A percentile compares a stretch with the other conserved stretches of the same genome.
These are phyloP conservation scores for Bathynomus jamesi DNA, from an alignment of 1,140 invertebrate genomes.

Conservation along the genomic window DNA sequence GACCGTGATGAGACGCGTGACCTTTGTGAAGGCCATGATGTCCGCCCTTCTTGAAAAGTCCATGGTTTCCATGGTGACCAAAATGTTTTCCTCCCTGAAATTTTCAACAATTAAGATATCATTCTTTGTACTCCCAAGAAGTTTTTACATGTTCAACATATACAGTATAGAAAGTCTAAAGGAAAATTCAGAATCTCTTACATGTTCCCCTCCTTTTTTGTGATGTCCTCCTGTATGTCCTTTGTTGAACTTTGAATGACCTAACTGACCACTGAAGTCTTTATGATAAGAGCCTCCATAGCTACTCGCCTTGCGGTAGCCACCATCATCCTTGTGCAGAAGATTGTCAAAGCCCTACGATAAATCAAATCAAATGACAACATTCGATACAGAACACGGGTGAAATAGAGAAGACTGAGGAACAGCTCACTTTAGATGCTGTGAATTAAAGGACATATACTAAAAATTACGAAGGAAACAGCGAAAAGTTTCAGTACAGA, in stretches of 20 bases:
- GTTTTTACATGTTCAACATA: conserved; percentile 28
- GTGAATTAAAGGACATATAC: no score
- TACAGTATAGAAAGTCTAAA: conserved; percentile 14
- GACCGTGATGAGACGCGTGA: conserved; percentile 20
- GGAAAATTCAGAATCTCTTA: no score
- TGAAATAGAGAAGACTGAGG: no score
- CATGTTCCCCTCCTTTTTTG: conserved; percentile 19
- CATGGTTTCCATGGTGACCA: conserved; percentile 19
- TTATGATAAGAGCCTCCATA: not conserved
- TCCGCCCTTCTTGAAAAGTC: conserved; percentile 23
- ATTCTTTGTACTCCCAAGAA: no score
- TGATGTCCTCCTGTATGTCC: conserved; percentile 34
- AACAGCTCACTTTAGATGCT: no score
- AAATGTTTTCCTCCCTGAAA: conserved; percentile 24
- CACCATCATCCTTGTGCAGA: not conserved
- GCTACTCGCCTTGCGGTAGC: not conserved
- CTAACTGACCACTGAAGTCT: conserved; percentile 13
- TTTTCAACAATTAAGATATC: no score
- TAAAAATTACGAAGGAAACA: no score
- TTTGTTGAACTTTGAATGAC: conserved; percentile 18
- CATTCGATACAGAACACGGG: no score
- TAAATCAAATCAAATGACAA: no score
- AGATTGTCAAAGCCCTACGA: not conserved
- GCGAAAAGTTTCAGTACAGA: no score
- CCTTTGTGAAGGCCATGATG: conserved; percentile 22